phyloP scores from a whole-genome alignment of 2,888 invertebrate species.

The Drosophila formosana region DNA sequence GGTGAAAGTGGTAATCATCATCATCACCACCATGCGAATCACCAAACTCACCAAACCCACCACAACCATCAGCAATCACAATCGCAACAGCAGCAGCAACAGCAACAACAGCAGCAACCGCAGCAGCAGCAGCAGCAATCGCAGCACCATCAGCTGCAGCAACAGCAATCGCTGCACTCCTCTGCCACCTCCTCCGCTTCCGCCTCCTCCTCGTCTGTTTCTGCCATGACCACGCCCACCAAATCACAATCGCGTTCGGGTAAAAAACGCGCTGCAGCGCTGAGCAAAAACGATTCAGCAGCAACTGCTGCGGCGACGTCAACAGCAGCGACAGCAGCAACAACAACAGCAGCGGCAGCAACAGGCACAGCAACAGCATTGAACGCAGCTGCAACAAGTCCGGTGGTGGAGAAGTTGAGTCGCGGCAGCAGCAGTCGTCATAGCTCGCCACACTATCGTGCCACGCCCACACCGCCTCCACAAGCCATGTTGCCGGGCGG shows the following conservation, averaged over 20 bases:
- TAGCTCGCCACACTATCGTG: conserved; percentile 64
- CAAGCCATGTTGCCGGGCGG: conserved; percentile 60
- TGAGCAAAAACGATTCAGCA: conserved; percentile 54
- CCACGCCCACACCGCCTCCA: conserved; percentile 70
- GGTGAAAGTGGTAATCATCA: conserved; percentile 77
- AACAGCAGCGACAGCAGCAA: conserved; percentile 20
- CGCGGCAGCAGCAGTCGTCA: conserved; percentile 50
- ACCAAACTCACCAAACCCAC: conserved; percentile 62
- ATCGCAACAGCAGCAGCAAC: conserved; percentile 46
- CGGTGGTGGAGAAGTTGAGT: conserved; percentile 60
- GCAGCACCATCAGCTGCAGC: conserved; percentile 58
- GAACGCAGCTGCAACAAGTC: conserved; percentile 28
- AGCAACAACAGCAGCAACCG: conserved; percentile 41
- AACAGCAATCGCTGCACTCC: conserved; percentile 51
- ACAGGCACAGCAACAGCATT: conserved; percentile 24
- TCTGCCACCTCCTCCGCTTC: conserved; percentile 25
- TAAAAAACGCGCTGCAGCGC: conserved; percentile 83
- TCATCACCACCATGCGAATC: conserved; percentile 62
- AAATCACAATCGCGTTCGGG: conserved; percentile 81
- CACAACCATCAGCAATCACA: conserved; percentile 58
- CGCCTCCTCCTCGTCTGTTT: conserved; percentile 34
- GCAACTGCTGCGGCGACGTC: conserved; percentile 23
- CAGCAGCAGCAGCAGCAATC: conserved; percentile 59
- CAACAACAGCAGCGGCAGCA: conserved; percentile 13
- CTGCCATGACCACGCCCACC: conserved; percentile 52